Evolutionary conservation across 2,888 invertebrate species (phyloP).

Genomic region (Zeuzera pyrina): DNA sequence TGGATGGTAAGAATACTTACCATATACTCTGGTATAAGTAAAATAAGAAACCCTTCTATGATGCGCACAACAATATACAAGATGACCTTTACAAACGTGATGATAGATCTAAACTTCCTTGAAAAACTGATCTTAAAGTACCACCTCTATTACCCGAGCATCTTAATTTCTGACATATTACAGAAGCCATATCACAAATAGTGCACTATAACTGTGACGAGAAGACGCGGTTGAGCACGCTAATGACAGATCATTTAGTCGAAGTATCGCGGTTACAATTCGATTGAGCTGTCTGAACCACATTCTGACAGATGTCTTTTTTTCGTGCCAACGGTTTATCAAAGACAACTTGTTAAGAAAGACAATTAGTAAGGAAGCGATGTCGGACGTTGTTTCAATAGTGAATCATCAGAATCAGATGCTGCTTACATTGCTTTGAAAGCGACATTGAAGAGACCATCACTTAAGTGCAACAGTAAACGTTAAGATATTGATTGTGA

Average conservation of each 20-base stretch:
- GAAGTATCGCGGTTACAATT: slow-evolving; percentile 17
- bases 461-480: too few relatives aligned
- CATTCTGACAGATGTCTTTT: slow-evolving; percentile 9
- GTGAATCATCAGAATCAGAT: background rate
- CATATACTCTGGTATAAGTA: background rate
- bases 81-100: background rate
- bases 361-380: slow-evolving; percentile 1
- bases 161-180: too few relatives aligned
- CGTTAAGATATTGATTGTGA: too few relatives aligned
- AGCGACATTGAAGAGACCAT: too few relatives aligned
- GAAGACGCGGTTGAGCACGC: slow-evolving; percentile 16
- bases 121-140: too few relatives aligned
- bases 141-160: too few relatives aligned
- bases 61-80: background rate
- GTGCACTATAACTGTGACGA: background rate
- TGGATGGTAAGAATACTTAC: too few relatives aligned
- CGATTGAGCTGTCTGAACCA: slow-evolving; percentile 41
- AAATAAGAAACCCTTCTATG: background rate
- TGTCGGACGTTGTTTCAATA: slow-evolving; percentile 1
- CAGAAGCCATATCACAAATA: too few relatives aligned
- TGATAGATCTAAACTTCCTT: background rate
- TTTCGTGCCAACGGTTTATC: slow-evolving; percentile 1
- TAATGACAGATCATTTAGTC: slow-evolving; percentile 56
- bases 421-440: too few relatives aligned
- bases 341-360: background rate